Conservation (phyloP, 2,888 invertebrate genomes). For the Caenorhabditis sinica region DNA sequence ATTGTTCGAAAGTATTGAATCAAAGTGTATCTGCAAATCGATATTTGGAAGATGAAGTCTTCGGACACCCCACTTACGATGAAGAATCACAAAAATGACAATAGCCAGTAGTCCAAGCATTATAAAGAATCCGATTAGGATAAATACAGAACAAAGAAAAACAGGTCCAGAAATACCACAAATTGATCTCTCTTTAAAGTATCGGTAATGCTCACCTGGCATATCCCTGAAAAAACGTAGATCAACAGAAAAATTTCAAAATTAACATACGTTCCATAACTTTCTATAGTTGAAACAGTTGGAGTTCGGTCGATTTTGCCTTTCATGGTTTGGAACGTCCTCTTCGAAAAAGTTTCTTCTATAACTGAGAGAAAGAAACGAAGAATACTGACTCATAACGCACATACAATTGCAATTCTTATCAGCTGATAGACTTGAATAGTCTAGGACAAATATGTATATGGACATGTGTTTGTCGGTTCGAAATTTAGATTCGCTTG, state of each 20-base stretch:
- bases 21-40: conserved; percentile 51
- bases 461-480: not conserved
- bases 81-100: conserved; percentile 54
- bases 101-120: conserved; percentile 54
- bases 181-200: conserved; percentile 47
- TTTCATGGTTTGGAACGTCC: not conserved
- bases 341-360: not conserved
- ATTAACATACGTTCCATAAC: conserved; percentile 55
- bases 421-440: conserved; percentile 43
- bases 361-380: not conserved
- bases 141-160: conserved; percentile 30
- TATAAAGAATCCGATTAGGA: conserved; percentile 46
- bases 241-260: not conserved
- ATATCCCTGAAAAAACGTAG: conserved; percentile 44
- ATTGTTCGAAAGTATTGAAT: no score
- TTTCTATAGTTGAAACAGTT: conserved; percentile 39
- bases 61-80: conserved; percentile 36
- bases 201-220: conserved; percentile 52
- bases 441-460: conserved; percentile 26
- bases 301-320: conserved; percentile 23
- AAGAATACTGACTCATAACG: conserved; percentile 41
- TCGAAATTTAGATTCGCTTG: not conserved
- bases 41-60: no score
- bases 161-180: conserved; percentile 57
- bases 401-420: conserved; percentile 36